phyloP scores from a whole-genome alignment of 2,113 vertebrate species.

The Mormyrus iriodes region DNA sequence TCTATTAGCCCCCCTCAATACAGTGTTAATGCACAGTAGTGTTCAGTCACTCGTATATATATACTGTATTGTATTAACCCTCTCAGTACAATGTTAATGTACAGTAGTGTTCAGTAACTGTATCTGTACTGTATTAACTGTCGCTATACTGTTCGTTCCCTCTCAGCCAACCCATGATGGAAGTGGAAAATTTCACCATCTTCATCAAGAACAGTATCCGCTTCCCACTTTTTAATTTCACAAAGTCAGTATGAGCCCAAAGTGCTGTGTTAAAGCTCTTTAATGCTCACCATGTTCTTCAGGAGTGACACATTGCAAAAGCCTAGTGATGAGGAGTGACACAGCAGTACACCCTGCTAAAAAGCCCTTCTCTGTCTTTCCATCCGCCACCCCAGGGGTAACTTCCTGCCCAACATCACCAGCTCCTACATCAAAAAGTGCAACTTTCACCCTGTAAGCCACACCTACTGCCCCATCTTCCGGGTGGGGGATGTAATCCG shows the following conservation, averaged over 20 bases:
- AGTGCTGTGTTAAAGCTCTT: not conserved
- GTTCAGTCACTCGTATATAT: not conserved
- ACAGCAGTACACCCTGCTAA: not conserved
- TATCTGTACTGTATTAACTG: not conserved
- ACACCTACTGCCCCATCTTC: slow-evolving; percentile 85
- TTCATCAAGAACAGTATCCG: slow-evolving; percentile 95
- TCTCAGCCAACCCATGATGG: slow-evolving; percentile 73
- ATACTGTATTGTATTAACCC: not conserved
- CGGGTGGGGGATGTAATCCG: slow-evolving; percentile 77
- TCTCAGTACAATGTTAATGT: not conserved
- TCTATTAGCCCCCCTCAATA: no score
- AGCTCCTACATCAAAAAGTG: slow-evolving; percentile 58
- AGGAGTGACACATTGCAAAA: not conserved
- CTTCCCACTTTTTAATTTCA: slow-evolving; percentile 84
- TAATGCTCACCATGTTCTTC: not conserved
- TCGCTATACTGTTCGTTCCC: not conserved
- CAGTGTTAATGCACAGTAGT: not conserved
- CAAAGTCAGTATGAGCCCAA: slow-evolving; percentile 63
- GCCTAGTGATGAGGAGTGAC: not conserved
- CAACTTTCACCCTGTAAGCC: slow-evolving; percentile 68
- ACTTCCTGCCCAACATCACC: slow-evolving; percentile 69
- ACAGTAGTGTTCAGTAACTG: not conserved
- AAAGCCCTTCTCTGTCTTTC: not conserved
- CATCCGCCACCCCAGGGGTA: slow-evolving; percentile 60
- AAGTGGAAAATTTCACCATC: slow-evolving; percentile 89